These are phyloP conservation scores for Heliothis subflexa DNA, from an alignment of 1,140 invertebrate species.

Conservation along the genomic window DNA sequence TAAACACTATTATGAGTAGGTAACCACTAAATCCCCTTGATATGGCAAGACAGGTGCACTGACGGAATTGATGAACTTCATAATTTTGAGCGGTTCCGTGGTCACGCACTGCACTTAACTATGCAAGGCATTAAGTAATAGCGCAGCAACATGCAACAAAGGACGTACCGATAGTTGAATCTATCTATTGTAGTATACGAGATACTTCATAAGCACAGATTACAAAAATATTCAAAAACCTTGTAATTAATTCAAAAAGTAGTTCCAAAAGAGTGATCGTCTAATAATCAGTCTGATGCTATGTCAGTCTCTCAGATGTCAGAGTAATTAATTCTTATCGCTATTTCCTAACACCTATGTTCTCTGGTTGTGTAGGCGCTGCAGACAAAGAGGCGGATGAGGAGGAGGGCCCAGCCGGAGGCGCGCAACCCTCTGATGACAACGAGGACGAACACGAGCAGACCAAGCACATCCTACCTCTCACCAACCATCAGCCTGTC, in stretches of 20 bases:
- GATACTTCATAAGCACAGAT: too few relatives aligned
- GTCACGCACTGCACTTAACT: background rate
- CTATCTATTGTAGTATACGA: too few relatives aligned
- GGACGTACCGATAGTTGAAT: too few relatives aligned
- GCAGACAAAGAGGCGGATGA: conserved; percentile 79
- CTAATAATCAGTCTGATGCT: too few relatives aligned
- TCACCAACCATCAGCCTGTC: conserved; percentile 68
- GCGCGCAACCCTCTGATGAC: conserved; percentile 64
- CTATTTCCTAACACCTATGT: background rate
- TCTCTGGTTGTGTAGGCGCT: conserved; percentile 63
- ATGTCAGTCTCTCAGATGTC: too few relatives aligned
- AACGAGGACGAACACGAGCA: conserved; percentile 68
- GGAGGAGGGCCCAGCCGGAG: conserved; percentile 71
- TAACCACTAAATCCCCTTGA: background rate
- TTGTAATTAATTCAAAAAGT: too few relatives aligned
- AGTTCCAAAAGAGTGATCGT: too few relatives aligned
- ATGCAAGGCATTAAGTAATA: conserved; percentile 5
- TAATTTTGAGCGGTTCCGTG: conserved; percentile 4
- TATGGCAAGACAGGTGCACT: background rate
- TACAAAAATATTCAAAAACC: too few relatives aligned
- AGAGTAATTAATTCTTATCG: too few relatives aligned
- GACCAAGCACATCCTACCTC: conserved; percentile 74
- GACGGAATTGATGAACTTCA: background rate
- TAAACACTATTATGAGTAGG: background rate
- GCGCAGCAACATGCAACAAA: too few relatives aligned